Evolutionary conservation across 2,113 vertebrate genomes (phyloP).

Genomic region (Anguilla rostrata): DNA sequence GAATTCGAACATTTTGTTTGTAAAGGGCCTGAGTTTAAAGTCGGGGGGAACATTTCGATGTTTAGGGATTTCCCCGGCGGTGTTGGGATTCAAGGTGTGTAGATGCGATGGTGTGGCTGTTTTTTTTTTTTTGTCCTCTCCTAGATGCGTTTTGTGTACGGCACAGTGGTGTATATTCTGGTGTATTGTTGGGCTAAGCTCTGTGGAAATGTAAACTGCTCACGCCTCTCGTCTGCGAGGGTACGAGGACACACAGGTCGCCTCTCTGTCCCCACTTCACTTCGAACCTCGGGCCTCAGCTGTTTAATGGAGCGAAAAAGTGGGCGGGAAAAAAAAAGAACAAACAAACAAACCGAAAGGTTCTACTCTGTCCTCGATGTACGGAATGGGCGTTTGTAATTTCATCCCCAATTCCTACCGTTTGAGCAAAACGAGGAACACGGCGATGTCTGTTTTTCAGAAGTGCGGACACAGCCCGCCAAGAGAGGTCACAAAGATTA

Average conservation of each 20-base stretch:
- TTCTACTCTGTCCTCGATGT: not conserved
- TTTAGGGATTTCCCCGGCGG: not conserved
- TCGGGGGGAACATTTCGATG: not conserved
- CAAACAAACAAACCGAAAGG: conserved; percentile 36
- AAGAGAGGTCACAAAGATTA: conserved; percentile 46
- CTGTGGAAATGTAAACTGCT: conserved; percentile 43
- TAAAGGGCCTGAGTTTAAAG: not conserved
- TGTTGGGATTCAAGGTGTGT: not conserved
- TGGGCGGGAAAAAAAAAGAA: conserved; percentile 6
- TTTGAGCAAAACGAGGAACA: conserved; percentile 37
- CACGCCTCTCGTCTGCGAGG: conserved; percentile 54
- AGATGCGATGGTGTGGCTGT: not conserved
- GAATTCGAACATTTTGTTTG: not conserved
- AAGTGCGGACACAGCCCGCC: conserved; percentile 37
- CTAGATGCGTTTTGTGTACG: conserved; percentile 47
- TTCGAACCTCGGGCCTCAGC: conserved; percentile 44
- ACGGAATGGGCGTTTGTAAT: conserved; percentile 5
- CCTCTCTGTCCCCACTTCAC: conserved; percentile 27
- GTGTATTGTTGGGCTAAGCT: conserved; percentile 58
- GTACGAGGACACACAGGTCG: conserved; percentile 53
- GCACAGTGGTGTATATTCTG: conserved; percentile 53
- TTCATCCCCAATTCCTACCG: not conserved
- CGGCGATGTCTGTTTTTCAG: conserved; percentile 8
- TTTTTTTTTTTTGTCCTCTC: conserved; percentile 36
- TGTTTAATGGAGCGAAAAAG: conserved; percentile 38